Conservation (phyloP, 2,113 vertebrate genomes). For the Podocnemis expansa region DNA sequence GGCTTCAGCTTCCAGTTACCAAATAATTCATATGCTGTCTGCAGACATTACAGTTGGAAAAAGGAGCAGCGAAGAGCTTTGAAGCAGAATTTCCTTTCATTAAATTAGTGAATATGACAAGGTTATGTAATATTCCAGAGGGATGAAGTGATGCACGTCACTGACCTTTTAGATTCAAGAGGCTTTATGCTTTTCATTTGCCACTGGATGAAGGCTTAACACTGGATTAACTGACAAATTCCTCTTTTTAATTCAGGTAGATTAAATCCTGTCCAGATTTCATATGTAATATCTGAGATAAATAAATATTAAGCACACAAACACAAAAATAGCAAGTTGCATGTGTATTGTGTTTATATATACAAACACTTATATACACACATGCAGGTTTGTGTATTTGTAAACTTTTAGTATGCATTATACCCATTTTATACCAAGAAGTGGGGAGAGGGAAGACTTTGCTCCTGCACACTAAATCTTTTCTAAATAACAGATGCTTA, state of each 20-base stretch:
- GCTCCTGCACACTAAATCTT: background rate
- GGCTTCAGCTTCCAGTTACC: conserved; percentile 64
- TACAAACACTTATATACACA: background rate
- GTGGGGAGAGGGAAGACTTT: background rate
- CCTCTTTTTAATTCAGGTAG: conserved; percentile 77
- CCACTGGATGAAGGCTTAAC: conserved; percentile 73
- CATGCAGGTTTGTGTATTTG: background rate
- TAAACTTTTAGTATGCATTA: background rate
- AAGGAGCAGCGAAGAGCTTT: conserved; percentile 68
- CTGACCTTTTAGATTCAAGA: conserved; percentile 76
- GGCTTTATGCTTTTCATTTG: conserved; percentile 81
- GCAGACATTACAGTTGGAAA: conserved; percentile 76
- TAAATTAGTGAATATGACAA: conserved; percentile 76
- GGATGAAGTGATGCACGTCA: conserved; percentile 64
- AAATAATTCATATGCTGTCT: conserved; percentile 73
- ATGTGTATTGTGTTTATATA: background rate
- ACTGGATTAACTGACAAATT: conserved; percentile 74
- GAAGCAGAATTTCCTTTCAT: conserved; percentile 71
- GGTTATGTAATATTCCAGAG: conserved; percentile 79
- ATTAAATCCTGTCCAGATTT: conserved; percentile 67
- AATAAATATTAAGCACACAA: background rate
- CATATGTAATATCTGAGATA: background rate
- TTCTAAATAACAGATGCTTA: background rate
- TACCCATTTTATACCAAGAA: background rate
- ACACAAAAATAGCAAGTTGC: background rate